Conservation (phyloP, 2,113 vertebrate species). For the Tapirus terrestris region DNA sequence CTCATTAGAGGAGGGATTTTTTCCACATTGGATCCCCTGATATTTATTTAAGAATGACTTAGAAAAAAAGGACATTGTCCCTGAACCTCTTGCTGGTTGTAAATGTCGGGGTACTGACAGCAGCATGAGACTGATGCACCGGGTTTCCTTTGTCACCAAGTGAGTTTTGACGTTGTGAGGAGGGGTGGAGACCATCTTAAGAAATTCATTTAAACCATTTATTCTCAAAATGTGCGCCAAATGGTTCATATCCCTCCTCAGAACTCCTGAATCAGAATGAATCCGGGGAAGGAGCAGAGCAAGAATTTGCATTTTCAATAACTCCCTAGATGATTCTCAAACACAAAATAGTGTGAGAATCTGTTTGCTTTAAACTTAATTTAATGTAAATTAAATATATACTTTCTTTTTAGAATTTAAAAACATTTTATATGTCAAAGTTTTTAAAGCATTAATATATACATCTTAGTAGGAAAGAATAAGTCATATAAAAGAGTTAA, state of each 20-base stretch:
- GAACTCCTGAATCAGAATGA: not conserved
- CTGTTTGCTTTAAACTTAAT: not conserved
- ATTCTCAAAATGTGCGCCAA: not conserved
- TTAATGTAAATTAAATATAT: not conserved
- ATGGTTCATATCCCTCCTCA: not conserved
- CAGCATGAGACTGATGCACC: fast-evolving
- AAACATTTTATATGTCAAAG: not conserved
- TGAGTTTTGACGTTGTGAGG: not conserved
- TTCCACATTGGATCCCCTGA: not conserved
- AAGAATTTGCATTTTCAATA: not conserved
- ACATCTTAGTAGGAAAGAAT: not conserved
- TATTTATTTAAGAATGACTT: not conserved
- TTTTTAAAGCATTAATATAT: not conserved
- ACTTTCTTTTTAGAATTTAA: slow-evolving; percentile 12
- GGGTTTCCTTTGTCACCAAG: fast-evolving
- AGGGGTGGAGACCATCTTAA: not conserved
- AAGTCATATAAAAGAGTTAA: not conserved
- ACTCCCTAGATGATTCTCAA: not conserved
- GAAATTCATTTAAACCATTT: not conserved
- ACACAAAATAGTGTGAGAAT: not conserved
- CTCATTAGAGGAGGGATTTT: not conserved
- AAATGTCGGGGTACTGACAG: not conserved
- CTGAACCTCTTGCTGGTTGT: not conserved
- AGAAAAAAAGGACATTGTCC: not conserved
- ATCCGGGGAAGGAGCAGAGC: not conserved